Evolutionary conservation across 2,113 vertebrate genomes (phyloP).

Genomic region (Rafetus swinhoei): DNA sequence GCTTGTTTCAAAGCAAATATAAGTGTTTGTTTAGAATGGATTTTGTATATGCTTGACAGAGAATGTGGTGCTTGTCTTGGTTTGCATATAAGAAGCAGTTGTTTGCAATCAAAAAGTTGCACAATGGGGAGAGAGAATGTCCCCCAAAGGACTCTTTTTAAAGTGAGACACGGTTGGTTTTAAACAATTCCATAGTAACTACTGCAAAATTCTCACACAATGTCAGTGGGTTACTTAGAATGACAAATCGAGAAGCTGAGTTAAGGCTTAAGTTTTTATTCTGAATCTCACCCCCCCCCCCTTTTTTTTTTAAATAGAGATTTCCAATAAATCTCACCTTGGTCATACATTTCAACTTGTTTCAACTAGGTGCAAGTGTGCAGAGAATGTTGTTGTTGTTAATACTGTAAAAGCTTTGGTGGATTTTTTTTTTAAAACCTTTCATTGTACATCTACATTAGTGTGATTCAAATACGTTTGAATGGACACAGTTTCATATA

Average conservation of each 20-base stretch:
- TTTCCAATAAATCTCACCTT: not conserved
- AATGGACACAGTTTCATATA: not conserved
- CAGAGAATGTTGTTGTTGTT: not conserved
- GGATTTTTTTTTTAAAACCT: not conserved
- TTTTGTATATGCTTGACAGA: not conserved
- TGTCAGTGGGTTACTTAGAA: not conserved
- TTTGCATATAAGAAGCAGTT: not conserved
- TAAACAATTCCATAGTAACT: not conserved
- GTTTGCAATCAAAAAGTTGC: not conserved
- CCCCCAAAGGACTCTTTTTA: not conserved
- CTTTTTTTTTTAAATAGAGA: not conserved
- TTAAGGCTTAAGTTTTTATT: not conserved
- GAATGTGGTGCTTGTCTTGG: not conserved
- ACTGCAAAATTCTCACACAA: not conserved
- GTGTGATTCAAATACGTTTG: not conserved
- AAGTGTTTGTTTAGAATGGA: not conserved
- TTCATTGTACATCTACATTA: not conserved
- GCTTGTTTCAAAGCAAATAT: not conserved
- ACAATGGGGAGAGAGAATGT: rapidly evolving
- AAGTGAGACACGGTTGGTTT: not conserved
- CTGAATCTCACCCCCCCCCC: not conserved
- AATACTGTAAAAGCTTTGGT: not conserved
- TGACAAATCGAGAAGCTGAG: not conserved
- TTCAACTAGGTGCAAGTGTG: not conserved
- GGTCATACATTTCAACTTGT: not conserved